phyloP scores from a whole-genome alignment of 2,888 invertebrate species.

The Meandrusa payeni region DNA sequence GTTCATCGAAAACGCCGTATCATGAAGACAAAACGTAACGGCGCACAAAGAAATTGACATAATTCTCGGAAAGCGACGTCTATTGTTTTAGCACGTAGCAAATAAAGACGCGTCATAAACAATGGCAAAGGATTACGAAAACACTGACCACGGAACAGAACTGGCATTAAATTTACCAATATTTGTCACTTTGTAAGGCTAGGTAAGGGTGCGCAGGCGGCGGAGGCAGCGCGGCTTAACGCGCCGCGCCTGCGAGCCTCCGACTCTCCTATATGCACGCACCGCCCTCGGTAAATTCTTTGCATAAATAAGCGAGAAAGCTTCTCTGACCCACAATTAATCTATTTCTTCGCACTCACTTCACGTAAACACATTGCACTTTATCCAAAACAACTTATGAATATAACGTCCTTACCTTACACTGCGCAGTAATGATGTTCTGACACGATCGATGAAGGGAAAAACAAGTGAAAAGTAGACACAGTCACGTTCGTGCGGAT shows the following conservation, averaged over 20 bases:
- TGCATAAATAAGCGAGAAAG: conserved; percentile 78
- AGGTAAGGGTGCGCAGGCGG: conserved; percentile 65
- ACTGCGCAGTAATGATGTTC: conserved; percentile 76
- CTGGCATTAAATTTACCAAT: conserved; percentile 55
- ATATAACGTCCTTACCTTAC: conserved; percentile 71
- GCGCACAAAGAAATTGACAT: conserved; percentile 65
- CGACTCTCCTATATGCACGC: conserved; percentile 63
- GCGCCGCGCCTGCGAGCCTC: conserved; percentile 63
- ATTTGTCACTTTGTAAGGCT: conserved; percentile 54
- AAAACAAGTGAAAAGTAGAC: conserved; percentile 69
- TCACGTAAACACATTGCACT: conserved; percentile 53
- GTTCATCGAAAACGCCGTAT: conserved; percentile 14
- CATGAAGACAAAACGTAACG: conserved; percentile 43
- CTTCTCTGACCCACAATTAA: conserved; percentile 49
- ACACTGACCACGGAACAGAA: conserved; percentile 48
- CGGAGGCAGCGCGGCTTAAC: conserved; percentile 64
- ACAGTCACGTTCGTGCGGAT: conserved; percentile 75
- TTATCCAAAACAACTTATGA: conserved; percentile 60
- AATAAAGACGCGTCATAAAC: conserved; percentile 48
- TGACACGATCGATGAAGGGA: conserved; percentile 69
- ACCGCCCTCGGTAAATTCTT: conserved; percentile 76
- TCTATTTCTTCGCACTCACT: conserved; percentile 53
- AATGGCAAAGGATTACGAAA: conserved; percentile 56
- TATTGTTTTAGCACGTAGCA: conserved; percentile 39
- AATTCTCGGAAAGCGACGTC: conserved; percentile 39